phyloP scores from a whole-genome alignment of 2,113 vertebrate species.

The Lipotes vexillifer region DNA sequence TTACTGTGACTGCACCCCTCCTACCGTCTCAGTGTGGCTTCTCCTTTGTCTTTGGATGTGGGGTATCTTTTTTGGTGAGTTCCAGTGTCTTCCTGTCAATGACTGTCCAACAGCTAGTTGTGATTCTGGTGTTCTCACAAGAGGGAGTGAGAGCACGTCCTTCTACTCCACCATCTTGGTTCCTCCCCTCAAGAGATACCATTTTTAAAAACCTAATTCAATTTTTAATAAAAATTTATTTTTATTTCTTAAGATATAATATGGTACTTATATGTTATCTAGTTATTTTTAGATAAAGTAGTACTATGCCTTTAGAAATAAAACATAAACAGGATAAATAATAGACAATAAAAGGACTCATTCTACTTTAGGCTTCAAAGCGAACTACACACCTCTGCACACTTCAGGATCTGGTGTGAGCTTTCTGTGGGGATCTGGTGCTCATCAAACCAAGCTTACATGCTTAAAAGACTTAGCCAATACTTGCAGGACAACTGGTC shows the following conservation, averaged over 20 bases:
- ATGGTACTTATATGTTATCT: background rate
- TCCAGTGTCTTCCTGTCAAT: no score
- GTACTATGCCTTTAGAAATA: constrained; percentile 12
- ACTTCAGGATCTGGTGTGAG: background rate
- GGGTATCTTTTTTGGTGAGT: no score
- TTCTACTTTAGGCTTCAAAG: background rate
- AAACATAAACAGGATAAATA: background rate
- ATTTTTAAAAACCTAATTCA: background rate
- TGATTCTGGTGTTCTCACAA: no score
- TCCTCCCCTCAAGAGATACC: background rate
- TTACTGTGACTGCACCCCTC: no score
- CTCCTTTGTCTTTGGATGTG: no score
- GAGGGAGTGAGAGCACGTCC: no score
- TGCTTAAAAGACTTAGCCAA: background rate
- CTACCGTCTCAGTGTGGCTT: no score
- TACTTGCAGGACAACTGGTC: background rate
- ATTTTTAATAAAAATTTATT: constrained; percentile 5
- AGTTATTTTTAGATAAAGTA: constrained; percentile 18
- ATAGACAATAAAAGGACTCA: background rate
- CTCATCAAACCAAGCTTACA: background rate
- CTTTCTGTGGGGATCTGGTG: background rate
- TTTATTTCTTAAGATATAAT: background rate
- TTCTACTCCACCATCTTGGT: no score
- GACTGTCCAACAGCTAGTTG: no score
- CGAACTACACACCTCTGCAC: background rate